phyloP scores from a whole-genome alignment of 2,888 invertebrate species.

The Aleiodes testaceus region DNA sequence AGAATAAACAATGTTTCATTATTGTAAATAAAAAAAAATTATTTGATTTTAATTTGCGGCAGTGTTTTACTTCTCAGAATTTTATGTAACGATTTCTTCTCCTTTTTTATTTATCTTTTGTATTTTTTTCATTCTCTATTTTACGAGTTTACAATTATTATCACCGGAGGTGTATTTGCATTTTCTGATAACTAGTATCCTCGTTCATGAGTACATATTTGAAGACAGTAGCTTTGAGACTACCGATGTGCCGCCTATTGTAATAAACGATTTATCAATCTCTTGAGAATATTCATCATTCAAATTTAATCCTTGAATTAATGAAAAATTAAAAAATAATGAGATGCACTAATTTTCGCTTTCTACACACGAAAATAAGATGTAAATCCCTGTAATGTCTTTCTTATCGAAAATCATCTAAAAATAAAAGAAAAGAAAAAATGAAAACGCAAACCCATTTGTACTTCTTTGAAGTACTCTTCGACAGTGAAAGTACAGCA shows the following conservation, averaged over 20 bases:
- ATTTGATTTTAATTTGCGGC: slow-evolving; percentile 7
- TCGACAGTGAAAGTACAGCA: slow-evolving; percentile 2
- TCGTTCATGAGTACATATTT: slow-evolving; percentile 12
- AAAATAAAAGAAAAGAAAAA: too few relatives aligned
- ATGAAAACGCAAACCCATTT: too few relatives aligned
- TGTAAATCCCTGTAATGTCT: neutral
- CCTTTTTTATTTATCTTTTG: too few relatives aligned
- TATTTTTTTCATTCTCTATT: too few relatives aligned
- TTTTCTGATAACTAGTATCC: slow-evolving; percentile 8
- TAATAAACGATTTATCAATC: neutral
- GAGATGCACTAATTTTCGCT: slow-evolving; percentile 54
- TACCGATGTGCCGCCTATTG: neutral
- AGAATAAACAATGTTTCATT: slow-evolving; percentile 5
- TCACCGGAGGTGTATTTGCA: neutral
- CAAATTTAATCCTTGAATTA: neutral
- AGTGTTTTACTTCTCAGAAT: neutral
- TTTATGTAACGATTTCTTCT: neutral
- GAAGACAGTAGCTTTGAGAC: neutral
- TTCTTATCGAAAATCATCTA: slow-evolving; percentile 4
- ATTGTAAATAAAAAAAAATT: slow-evolving; percentile 2
- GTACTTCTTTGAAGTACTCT: neutral
- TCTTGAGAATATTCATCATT: neutral
- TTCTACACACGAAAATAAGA: slow-evolving; percentile 62
- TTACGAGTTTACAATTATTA: neutral
- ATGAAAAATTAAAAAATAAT: neutral